Evolutionary conservation across 2,797 vertebrate species (phyloP).

Genomic region (Malurus leucopterus): DNA sequence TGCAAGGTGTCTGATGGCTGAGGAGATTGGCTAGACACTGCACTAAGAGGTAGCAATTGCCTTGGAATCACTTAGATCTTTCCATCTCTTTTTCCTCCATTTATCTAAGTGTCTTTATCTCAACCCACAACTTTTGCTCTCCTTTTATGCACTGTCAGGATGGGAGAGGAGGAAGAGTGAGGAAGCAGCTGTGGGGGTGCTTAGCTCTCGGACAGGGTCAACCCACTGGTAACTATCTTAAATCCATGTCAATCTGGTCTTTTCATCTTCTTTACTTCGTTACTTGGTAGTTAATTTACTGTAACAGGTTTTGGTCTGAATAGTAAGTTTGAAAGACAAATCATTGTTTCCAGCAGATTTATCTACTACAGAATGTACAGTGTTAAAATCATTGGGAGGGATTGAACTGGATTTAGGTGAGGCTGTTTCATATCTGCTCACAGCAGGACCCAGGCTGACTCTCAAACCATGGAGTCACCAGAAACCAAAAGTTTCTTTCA

Average conservation of each 20-base stretch:
- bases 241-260: not conserved
- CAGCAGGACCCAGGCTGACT: not conserved
- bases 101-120: not conserved
- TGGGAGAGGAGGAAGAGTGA: not conserved
- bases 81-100: not conserved
- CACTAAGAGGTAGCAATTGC: not conserved
- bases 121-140: not conserved
- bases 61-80: not conserved
- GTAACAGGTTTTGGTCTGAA: not conserved
- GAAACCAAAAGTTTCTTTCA: not conserved
- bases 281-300: not conserved
- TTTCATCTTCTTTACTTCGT: not conserved
- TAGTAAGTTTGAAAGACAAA: not conserved
- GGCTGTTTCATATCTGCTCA: not conserved
- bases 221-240: not conserved
- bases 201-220: not conserved
- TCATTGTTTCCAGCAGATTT: not conserved
- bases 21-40: not conserved
- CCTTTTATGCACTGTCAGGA: not conserved
- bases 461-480: not conserved
- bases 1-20: not conserved
- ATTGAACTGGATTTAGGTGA: not conserved
- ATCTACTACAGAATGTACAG: not conserved
- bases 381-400: not conserved
- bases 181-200: not conserved